phyloP scores from a whole-genome alignment of 2,797 vertebrate species.

The Eupleurogrammus muticus region DNA sequence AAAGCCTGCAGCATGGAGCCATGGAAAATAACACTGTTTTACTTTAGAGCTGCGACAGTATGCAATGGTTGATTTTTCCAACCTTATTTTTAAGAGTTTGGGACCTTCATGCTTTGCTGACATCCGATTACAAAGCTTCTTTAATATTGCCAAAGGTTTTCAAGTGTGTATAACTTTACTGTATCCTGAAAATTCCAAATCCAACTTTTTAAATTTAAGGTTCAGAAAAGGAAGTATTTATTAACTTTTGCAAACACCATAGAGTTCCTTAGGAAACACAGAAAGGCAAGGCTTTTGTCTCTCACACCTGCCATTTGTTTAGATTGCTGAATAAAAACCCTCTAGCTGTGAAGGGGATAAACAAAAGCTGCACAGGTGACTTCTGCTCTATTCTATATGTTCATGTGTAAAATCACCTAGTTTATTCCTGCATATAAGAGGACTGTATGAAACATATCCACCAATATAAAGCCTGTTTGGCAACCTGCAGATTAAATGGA shows the following conservation, averaged over 20 bases:
- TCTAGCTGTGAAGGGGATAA: neutral
- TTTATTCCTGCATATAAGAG: too few species aligned
- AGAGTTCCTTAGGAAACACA: neutral
- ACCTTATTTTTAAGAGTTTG: neutral
- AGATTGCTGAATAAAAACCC: conserved; percentile 3
- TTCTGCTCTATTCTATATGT: neutral
- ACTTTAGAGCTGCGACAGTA: neutral
- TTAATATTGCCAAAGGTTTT: neutral
- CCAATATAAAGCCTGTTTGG: too few species aligned
- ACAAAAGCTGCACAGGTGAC: neutral
- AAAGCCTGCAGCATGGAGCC: neutral
- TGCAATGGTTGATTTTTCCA: neutral
- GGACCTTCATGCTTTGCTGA: neutral
- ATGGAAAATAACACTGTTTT: neutral
- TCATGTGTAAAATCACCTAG: neutral
- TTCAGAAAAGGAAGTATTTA: neutral
- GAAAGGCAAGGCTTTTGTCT: neutral
- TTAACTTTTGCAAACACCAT: neutral
- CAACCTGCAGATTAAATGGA: too few species aligned
- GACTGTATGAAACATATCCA: too few species aligned
- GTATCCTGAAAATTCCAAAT: neutral
- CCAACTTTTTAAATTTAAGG: neutral
- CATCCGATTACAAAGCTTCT: neutral
- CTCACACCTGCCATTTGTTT: conserved; percentile 6
- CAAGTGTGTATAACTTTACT: neutral